phyloP scores from a whole-genome alignment of 2,797 vertebrate species.

The Ctenopoma multispine region DNA sequence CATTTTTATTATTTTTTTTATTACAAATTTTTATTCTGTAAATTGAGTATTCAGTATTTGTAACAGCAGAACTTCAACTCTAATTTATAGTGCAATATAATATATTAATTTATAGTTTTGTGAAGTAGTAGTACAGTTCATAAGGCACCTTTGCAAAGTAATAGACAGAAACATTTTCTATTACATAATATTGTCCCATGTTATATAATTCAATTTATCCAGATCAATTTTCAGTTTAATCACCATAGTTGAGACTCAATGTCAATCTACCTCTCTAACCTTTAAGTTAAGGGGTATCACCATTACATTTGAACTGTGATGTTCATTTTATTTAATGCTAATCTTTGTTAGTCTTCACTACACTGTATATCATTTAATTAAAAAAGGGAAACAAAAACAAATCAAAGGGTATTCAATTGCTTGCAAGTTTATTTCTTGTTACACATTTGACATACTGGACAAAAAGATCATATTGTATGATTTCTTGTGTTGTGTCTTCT shows the following conservation, averaged over 20 bases:
- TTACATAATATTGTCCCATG: neutral
- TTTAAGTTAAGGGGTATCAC: too few species aligned
- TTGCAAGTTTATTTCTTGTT: conserved; percentile 67
- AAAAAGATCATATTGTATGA: conserved; percentile 80
- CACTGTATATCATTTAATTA: neutral
- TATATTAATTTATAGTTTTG: neutral
- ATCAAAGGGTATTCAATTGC: conserved; percentile 14
- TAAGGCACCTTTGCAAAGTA: neutral
- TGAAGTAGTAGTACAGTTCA: too few species aligned
- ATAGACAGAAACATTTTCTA: too few species aligned
- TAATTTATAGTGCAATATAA: neutral
- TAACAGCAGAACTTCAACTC: neutral
- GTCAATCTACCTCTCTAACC: too few species aligned
- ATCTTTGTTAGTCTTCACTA: too few species aligned
- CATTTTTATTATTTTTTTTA: too few species aligned
- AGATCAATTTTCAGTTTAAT: neutral
- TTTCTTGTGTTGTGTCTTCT: conserved; percentile 51
- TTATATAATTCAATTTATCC: neutral
- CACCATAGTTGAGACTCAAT: neutral
- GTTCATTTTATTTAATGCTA: too few species aligned
- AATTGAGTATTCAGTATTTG: too few species aligned
- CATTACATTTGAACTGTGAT: too few species aligned
- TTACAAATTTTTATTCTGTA: too few species aligned
- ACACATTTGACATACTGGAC: conserved; percentile 40
- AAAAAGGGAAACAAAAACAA: neutral